These are phyloP conservation scores for Yponomeuta cagnagella DNA, from an alignment of 2,888 invertebrate species.

Conservation along the genomic window DNA sequence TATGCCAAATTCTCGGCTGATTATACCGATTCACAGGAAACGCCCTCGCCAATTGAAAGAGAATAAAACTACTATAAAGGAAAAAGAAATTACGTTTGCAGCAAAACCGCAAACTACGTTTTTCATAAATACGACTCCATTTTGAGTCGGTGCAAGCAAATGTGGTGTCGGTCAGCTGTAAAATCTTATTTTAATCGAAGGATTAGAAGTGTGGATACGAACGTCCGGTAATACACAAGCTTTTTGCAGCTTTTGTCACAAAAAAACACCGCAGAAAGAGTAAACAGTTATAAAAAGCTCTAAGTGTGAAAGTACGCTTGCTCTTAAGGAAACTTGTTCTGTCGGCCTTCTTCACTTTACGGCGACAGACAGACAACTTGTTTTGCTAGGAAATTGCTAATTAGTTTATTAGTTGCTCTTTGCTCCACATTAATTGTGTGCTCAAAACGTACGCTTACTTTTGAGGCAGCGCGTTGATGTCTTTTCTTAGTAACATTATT, in stretches of 20 bases:
- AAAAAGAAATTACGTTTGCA: no score
- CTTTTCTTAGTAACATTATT: neutral
- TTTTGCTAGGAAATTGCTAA: neutral
- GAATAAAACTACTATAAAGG: no score
- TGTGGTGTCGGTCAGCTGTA: no score
- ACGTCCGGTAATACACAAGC: neutral
- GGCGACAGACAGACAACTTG: neutral
- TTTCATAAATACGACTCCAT: no score
- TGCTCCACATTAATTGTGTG: neutral
- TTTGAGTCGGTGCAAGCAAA: no score
- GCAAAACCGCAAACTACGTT: no score
- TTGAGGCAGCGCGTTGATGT: neutral
- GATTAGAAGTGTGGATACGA: neutral
- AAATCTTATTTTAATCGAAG: no score
- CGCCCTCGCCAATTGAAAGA: no score
- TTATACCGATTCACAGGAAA: no score
- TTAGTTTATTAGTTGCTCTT: neutral
- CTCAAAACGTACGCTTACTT: neutral
- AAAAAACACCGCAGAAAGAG: neutral
- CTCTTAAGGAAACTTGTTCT: neutral
- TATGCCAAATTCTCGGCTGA: no score
- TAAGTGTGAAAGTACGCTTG: neutral
- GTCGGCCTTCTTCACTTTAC: neutral
- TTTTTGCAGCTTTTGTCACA: neutral
- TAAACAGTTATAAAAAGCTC: neutral